phyloP scores from a whole-genome alignment of 2,888 invertebrate genomes.

The Eupithecia tripunctaria region DNA sequence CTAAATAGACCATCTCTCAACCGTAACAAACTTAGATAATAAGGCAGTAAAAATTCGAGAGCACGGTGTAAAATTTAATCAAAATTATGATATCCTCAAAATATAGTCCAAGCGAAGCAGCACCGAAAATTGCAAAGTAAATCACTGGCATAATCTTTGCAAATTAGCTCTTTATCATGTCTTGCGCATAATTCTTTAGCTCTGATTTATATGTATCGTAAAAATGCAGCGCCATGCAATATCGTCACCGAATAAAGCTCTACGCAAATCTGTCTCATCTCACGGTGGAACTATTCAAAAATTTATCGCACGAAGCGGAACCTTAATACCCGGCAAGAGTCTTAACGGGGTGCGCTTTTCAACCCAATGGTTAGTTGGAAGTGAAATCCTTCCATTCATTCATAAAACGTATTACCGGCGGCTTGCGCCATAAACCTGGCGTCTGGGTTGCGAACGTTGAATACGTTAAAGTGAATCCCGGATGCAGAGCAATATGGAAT shows the following conservation, averaged over 20 bases:
- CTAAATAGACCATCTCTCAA: slow-evolving; percentile 32
- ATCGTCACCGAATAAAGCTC: slow-evolving; percentile 55
- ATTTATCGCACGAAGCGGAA: slow-evolving; percentile 54
- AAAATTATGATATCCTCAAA: slow-evolving; percentile 45
- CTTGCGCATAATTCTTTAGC: slow-evolving; percentile 55
- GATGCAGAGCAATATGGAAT: slow-evolving; percentile 68
- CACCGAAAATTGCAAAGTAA: slow-evolving; percentile 38
- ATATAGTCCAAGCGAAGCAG: slow-evolving; percentile 39
- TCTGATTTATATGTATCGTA: slow-evolving; percentile 57
- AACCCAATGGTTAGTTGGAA: slow-evolving; percentile 72
- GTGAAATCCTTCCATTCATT: slow-evolving; percentile 78
- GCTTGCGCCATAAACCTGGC: slow-evolving; percentile 60
- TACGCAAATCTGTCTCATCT: slow-evolving; percentile 47
- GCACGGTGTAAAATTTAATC: slow-evolving; percentile 48
- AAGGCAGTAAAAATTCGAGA: slow-evolving; percentile 45
- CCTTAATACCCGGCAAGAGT: slow-evolving; percentile 32
- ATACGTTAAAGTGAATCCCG: slow-evolving; percentile 69
- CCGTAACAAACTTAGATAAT: slow-evolving; percentile 43
- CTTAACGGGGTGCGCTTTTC: slow-evolving; percentile 60
- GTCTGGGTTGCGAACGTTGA: slow-evolving; percentile 66
- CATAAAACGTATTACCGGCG: slow-evolving; percentile 77
- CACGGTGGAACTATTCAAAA: slow-evolving; percentile 45
- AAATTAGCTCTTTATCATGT: slow-evolving; percentile 53
- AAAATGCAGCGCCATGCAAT: slow-evolving; percentile 56
- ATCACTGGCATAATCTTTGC: slow-evolving; percentile 48